Evolutionary conservation across 30 jellyfish, hydroid and myxozoan genomes (phyloP), one percentile per base, ranked within the genome.

Genomic region (Aurelia aurita complex sp. Pacific): DNA sequence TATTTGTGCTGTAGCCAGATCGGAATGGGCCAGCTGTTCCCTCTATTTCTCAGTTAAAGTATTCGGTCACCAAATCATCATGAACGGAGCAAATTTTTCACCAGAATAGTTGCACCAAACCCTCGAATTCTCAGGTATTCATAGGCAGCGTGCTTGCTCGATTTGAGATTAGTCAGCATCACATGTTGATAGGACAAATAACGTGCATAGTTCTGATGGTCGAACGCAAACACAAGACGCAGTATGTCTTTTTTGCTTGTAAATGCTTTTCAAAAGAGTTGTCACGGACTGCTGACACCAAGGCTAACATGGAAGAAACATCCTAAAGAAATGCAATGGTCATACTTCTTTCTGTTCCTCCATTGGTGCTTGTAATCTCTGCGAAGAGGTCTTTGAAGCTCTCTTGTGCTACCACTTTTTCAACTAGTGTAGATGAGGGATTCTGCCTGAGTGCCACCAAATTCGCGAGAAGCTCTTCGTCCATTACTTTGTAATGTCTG

Each of bases 21-120:
- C 76, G 7, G 52, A 66, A 66, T 66, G 76, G 76, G 76, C 76
- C 76, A 66, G 76, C 76, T 66, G 76, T 66, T 3, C 76, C 76
- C 51, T 66, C 1, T 0, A 43, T 66, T 66, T 66, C 76, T 66
- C 76, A 5, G 52, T 66, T 66, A 66, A 66, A 66, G 52, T 66
- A 15, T 59, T 18, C 68, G 68, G 68, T 59, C 68, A 59, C 68
- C 68, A 59, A 59, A 59, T 59, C 68, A 59, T 9, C 68, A 59
- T 59, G 68, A 59, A 59, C 68, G 32, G 68, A 2, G 32, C 3
- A 59, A 2, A 13, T 23, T 23, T 23, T 23, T 23, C 29, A 23
- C 29, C 29, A 23, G 29, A 23, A 23, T 23, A 23, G 29, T 59
- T 59, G 68, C 68, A 59, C 68, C 18, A 59, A 59, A 59, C 13